Evolutionary conservation across 2,113 vertebrate species (phyloP).

Genomic region (Nycticorax nycticorax): DNA sequence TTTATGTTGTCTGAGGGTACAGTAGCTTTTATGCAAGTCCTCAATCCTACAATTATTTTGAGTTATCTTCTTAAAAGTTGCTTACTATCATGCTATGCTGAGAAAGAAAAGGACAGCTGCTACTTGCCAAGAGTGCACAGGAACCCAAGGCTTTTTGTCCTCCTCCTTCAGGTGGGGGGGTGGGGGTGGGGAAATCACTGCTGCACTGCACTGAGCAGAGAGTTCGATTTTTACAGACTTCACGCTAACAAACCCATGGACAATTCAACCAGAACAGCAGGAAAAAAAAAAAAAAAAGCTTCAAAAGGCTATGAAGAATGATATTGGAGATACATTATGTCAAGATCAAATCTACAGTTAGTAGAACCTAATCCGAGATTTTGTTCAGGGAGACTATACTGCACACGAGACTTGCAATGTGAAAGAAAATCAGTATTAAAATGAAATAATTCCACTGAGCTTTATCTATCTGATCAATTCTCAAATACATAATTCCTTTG

Average conservation of each 20-base stretch:
- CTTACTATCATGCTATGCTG: neutral
- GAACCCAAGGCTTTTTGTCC: neutral
- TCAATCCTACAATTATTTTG: neutral
- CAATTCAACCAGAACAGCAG: neutral
- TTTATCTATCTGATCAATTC: neutral
- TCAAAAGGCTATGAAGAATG: neutral
- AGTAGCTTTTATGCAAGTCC: neutral
- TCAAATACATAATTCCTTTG: neutral
- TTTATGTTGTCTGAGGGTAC: neutral
- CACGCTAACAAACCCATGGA: neutral
- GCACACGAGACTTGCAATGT: neutral
- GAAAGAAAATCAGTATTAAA: neutral
- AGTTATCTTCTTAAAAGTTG: neutral
- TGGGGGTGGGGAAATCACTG: no score
- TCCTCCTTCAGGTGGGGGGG: neutral
- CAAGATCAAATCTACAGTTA: neutral
- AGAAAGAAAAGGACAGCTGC: neutral
- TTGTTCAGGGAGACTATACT: neutral
- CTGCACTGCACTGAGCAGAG: neutral
- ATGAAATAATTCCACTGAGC: neutral
- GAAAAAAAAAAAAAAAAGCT: neutral
- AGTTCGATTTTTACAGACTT: neutral
- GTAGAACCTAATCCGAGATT: neutral
- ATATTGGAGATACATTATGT: neutral
- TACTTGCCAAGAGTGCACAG: neutral